phyloP scores from a whole-genome alignment of 1,140 invertebrate species.

The Thaumetopoea pityocampa region DNA sequence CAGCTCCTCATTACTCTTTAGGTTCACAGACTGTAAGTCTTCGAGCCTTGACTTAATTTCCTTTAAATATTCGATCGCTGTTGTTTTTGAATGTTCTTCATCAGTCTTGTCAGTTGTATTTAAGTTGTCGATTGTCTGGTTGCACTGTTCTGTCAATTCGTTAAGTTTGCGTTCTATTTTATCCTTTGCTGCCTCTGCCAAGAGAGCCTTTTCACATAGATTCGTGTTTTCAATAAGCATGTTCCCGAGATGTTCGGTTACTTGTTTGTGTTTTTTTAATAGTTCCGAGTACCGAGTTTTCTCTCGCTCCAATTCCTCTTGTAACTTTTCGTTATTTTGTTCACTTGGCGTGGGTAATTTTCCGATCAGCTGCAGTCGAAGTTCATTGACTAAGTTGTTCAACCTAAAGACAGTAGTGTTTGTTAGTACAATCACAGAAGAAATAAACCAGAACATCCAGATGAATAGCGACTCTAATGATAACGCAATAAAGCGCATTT shows the following conservation, averaged over 20 bases:
- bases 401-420: slow-evolving; percentile 56
- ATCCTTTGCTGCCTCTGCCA: slow-evolving; percentile 80
- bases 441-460: too few species aligned
- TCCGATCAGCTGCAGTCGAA: slow-evolving; percentile 78
- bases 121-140: slow-evolving; percentile 74
- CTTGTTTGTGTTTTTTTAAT: slow-evolving; percentile 77
- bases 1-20: slow-evolving; percentile 76
- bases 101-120: slow-evolving; percentile 42
- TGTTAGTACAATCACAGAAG: not conserved
- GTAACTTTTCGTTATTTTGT: slow-evolving; percentile 57
- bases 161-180: slow-evolving; percentile 80
- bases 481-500: too few species aligned
- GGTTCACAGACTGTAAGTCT: slow-evolving; percentile 76
- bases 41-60: slow-evolving; percentile 58
- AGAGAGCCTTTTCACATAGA: slow-evolving; percentile 78
- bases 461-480: too few species aligned
- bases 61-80: slow-evolving; percentile 74
- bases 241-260: slow-evolving; percentile 76
- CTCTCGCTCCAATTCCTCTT: slow-evolving; percentile 76
- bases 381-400: slow-evolving; percentile 80
- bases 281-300: slow-evolving; percentile 66
- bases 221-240: slow-evolving; percentile 78
- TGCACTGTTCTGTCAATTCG: slow-evolving; percentile 78
- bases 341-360: slow-evolving; percentile 50
- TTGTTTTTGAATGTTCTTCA: slow-evolving; percentile 45